phyloP scores from a whole-genome alignment of 2,797 vertebrate species.

The Euthynnus affinis region DNA sequence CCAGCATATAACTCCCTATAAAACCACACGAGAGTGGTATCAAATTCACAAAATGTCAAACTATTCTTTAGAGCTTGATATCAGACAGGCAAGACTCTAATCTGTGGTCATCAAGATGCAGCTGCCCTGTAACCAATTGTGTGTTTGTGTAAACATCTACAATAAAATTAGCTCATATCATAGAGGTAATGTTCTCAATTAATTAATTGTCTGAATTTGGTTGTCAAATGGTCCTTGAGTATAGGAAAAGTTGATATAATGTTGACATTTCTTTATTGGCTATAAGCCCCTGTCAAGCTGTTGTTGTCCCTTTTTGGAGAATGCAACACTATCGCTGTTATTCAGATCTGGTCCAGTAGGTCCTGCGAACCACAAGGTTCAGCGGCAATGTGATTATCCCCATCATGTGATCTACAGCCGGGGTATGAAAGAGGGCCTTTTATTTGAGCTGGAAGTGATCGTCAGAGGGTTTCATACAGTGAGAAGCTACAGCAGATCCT shows the following conservation, averaged over 20 bases:
- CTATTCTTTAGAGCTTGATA: background rate
- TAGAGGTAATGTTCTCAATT: background rate
- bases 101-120: background rate
- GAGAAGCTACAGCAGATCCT: constrained; percentile 31
- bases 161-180: background rate
- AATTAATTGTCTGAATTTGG: background rate
- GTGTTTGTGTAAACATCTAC: background rate
- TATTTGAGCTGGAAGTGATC: constrained; percentile 54
- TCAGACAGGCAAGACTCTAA: background rate
- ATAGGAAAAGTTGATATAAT: background rate
- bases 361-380: constrained; percentile 65
- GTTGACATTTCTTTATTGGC: background rate
- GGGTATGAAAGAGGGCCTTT: constrained; percentile 81
- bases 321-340: background rate
- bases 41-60: no score
- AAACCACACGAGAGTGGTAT: background rate
- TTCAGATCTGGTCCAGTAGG: constrained; percentile 36
- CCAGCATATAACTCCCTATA: background rate
- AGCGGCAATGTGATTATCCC: constrained; percentile 82
- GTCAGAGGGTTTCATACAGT: constrained; percentile 38
- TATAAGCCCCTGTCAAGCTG: background rate
- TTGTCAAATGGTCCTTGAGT: background rate
- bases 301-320: constrained; percentile 3
- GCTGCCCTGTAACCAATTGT: background rate
- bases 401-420: constrained; percentile 85